Conservation (phyloP, 1,140 invertebrate genomes). For the Diprion similis region DNA sequence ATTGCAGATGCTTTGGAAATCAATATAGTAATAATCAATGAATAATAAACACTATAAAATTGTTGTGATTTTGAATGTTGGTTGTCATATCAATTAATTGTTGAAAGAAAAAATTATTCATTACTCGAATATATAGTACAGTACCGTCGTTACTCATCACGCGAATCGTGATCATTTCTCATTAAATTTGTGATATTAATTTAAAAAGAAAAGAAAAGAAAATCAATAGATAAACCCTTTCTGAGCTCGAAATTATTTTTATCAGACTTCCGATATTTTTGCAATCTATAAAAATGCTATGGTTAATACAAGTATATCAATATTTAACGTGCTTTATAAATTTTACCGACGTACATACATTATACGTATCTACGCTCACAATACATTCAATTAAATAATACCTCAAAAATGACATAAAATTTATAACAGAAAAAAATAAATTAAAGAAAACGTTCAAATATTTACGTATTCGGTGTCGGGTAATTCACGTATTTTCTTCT, state of each 20-base stretch:
- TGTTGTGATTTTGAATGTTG: conserved; percentile 3
- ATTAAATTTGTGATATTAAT: neutral
- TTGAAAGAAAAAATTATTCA: neutral
- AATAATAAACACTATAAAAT: neutral
- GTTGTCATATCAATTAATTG: neutral
- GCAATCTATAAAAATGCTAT: neutral
- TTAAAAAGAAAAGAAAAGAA: neutral
- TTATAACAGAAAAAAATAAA: too few species aligned
- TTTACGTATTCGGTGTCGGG: too few species aligned
- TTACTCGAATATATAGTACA: neutral
- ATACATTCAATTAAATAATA: too few species aligned
- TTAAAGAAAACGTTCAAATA: too few species aligned
- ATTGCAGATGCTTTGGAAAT: neutral
- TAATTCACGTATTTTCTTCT: too few species aligned
- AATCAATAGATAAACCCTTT: neutral
- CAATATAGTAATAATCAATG: neutral
- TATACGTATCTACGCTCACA: too few species aligned
- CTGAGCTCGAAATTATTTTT: neutral
- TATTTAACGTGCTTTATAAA: too few species aligned
- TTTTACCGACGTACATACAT: too few species aligned
- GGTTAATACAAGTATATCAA: too few species aligned
- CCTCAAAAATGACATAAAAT: too few species aligned
- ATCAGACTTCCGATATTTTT: conserved; percentile 5
- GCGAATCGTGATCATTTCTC: neutral
- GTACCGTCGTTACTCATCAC: neutral